These are phyloP conservation scores for Drosophila peninsularis DNA, from an alignment of 2,888 invertebrate species.

Conservation along the genomic window DNA sequence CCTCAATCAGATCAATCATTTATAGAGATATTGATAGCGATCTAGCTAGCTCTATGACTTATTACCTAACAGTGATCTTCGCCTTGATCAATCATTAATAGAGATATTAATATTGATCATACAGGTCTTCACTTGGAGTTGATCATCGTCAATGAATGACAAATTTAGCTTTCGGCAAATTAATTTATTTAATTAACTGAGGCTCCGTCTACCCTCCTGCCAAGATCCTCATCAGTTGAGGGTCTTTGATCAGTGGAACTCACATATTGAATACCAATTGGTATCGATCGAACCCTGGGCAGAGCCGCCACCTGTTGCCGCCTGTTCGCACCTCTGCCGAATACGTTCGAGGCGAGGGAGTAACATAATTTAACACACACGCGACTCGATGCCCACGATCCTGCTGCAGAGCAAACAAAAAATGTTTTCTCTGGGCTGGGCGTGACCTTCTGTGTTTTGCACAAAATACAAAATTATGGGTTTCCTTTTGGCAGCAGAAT, in stretches of 20 bases:
- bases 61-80: not conserved
- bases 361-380: constrained; percentile 72
- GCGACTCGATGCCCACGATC: constrained; percentile 57
- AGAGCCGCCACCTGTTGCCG: constrained; percentile 58
- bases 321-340: constrained; percentile 66
- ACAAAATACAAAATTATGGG: constrained; percentile 78
- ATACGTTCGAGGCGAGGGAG: constrained; percentile 55
- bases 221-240: not conserved
- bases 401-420: constrained; percentile 22
- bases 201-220: not conserved
- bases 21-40: too few species aligned
- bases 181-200: constrained; percentile 11
- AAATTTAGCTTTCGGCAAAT: constrained; percentile 10
- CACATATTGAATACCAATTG: constrained; percentile 64
- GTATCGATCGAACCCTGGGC: constrained; percentile 51
- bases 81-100: not conserved
- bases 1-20: not conserved
- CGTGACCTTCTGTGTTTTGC: constrained; percentile 68
- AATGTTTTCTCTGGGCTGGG: constrained; percentile 46
- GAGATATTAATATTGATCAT: not conserved
- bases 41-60: too few species aligned
- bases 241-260: constrained; percentile 6
- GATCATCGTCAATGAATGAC: not conserved
- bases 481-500: constrained; percentile 56
- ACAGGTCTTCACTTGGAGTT: not conserved